A percentile compares a stretch with the other conserved stretches of the same genome.
These are phyloP conservation scores for Molossus molossus DNA, from an alignment of 2,797 vertebrate genomes.

Conservation along the genomic window DNA sequence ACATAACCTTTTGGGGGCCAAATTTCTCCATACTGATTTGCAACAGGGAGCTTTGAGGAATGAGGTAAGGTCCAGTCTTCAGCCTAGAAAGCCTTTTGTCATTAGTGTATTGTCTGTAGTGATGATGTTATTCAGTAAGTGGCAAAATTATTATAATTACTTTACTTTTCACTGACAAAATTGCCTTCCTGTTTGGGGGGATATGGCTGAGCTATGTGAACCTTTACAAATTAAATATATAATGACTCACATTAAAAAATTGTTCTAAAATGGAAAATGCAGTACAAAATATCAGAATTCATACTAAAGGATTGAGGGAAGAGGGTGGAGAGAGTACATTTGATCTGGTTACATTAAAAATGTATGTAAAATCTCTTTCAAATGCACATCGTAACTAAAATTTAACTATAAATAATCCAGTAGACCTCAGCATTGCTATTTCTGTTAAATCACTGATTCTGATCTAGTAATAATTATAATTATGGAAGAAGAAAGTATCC, in stretches of 20 bases:
- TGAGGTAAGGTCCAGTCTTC: neutral
- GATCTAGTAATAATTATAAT: conserved; percentile 43
- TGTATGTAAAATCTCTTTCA: conserved; percentile 26
- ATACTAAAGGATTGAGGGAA: neutral
- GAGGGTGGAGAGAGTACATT: conserved; percentile 26
- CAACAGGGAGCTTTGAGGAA: conserved; percentile 23
- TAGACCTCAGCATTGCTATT: neutral
- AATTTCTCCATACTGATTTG: neutral
- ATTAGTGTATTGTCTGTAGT: neutral
- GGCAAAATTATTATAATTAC: neutral
- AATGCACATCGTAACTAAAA: neutral
- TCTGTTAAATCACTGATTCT: conserved; percentile 33
- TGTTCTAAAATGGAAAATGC: neutral
- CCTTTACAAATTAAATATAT: conserved; percentile 38
- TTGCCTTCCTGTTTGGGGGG: neutral
- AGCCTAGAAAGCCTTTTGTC: neutral
- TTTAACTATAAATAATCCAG: neutral
- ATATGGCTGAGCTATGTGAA: neutral
- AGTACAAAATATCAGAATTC: conserved; percentile 43
- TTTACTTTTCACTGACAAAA: neutral
- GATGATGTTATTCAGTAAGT: neutral
- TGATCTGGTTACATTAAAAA: conserved; percentile 38
- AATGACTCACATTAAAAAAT: neutral
- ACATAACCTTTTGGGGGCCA: neutral
- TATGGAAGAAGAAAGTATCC: conserved; percentile 31